Conservation (phyloP, 2,888 invertebrate species). For the Deilephila porcellus region DNA sequence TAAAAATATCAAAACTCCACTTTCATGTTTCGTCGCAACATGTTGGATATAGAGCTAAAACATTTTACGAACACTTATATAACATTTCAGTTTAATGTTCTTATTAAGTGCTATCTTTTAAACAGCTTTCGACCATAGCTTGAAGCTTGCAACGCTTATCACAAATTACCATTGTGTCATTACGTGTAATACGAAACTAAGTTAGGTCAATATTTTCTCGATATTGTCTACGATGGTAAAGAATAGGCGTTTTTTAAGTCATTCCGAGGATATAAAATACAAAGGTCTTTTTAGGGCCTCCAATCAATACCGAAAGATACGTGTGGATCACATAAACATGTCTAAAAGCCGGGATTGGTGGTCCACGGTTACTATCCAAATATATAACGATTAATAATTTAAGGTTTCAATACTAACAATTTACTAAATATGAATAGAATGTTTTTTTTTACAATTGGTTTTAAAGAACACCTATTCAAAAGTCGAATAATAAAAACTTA, state of each 20-base stretch:
- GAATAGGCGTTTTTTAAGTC: neutral
- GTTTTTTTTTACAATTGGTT: neutral
- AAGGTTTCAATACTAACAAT: no score
- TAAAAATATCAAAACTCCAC: neutral
- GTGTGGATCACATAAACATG: no score
- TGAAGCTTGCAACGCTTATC: conserved; percentile 13
- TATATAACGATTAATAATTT: no score
- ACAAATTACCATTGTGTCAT: neutral
- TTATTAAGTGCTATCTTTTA: no score
- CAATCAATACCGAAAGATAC: no score
- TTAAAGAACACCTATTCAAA: neutral
- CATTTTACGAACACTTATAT: neutral
- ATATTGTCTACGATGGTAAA: no score
- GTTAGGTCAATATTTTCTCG: no score
- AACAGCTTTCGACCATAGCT: conserved; percentile 1
- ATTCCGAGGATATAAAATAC: no score
- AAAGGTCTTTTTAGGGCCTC: no score
- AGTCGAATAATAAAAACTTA: neutral
- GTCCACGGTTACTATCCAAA: no score
- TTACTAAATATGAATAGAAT: neutral
- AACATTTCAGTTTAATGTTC: neutral
- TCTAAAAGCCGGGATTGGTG: no score
- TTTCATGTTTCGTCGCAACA: neutral
- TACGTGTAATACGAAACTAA: neutral
- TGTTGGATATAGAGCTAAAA: neutral